Evolutionary conservation across 2,888 invertebrate genomes (phyloP), one percentile per base, ranked within the genome.

Genomic region (Caenorhabditis becei): DNA sequence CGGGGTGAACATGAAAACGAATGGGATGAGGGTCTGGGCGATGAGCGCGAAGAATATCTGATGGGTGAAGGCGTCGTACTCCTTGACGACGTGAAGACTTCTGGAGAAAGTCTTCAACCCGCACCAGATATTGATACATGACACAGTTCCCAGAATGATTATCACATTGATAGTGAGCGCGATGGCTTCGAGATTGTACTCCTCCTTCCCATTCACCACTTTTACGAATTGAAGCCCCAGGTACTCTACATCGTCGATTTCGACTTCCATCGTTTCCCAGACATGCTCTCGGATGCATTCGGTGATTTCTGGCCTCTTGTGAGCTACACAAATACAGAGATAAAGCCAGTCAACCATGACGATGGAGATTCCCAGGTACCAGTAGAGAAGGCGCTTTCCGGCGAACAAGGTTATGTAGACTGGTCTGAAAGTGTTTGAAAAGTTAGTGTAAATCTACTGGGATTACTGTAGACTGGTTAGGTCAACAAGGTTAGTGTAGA

Each of bases 21-120:
- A 58, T 28, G 58, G 58, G 58, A 58, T 58, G 10, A 18, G 8
- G 11, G 58, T 58, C 20, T 58, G 58, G 35, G 58, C 58, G 20
- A 58, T 58, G 10, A 58, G 20, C 3, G 58, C 58, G 58, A 35
- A 58, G 37, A 58, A 58, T 58, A 58, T 58, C 37, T 58, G 58
- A 58, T 58, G 26, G 20, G 26, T 58, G 58, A 58, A 58, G 20
- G 32, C 35, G 23, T 58, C 58, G 54, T 28, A 23, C 28, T n/a
- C 28, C 32, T 32, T 28, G 28, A 54, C 37, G 37, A 58, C 28
- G 5, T 32, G n/a, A 14, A 14, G 58, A 58, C 28, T 58, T 58
- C 3, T 32, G 32, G 4, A 20, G 37, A 35, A 58, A 7, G 58
- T 58, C 23, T 58, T 58, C 32, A 58, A 18, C 2, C 58, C 58